Percentiles rank a stretch among this genome's conserved stretches.
These are phyloP conservation scores for Dascyllus trimaculatus DNA, from an alignment of 2,113 vertebrate genomes.

Conservation along the genomic window DNA sequence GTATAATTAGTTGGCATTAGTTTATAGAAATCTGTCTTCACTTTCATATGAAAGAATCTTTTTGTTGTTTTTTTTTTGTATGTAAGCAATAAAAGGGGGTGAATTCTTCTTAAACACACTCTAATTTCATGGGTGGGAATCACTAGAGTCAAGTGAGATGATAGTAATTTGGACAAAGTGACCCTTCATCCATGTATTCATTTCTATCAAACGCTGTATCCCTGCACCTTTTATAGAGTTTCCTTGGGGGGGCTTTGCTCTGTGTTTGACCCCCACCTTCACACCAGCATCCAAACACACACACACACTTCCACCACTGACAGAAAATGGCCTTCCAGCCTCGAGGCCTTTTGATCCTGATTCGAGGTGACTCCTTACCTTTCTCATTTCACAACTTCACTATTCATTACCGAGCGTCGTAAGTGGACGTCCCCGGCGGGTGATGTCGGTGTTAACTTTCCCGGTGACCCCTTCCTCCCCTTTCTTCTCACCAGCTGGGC, in stretches of 20 bases:
- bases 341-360: slow-evolving; percentile 25
- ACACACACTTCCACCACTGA: slow-evolving; percentile 12
- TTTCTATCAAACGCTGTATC: not conserved
- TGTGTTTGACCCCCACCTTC: slow-evolving; percentile 15
- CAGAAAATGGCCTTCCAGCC: slow-evolving; percentile 41
- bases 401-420: slow-evolving; percentile 48
- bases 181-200: not conserved
- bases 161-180: not conserved
- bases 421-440: slow-evolving; percentile 42
- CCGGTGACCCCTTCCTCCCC: not conserved
- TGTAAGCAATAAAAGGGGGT: no score
- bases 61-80: no score
- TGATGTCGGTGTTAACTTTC: slow-evolving; percentile 39
- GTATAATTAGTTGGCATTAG: no score
- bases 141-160: not conserved
- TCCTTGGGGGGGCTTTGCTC: slow-evolving; percentile 1
- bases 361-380: slow-evolving; percentile 58
- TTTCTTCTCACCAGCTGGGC: not conserved
- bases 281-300: slow-evolving; percentile 13
- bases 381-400: slow-evolving; percentile 70
- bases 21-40: no score
- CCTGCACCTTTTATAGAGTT: not conserved
- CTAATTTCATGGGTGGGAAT: not conserved
- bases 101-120: no score
- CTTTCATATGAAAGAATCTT: no score